These are phyloP conservation scores for Misgurnus anguillicaudatus DNA, from an alignment of 2,113 vertebrate genomes.

Conservation along the genomic window DNA sequence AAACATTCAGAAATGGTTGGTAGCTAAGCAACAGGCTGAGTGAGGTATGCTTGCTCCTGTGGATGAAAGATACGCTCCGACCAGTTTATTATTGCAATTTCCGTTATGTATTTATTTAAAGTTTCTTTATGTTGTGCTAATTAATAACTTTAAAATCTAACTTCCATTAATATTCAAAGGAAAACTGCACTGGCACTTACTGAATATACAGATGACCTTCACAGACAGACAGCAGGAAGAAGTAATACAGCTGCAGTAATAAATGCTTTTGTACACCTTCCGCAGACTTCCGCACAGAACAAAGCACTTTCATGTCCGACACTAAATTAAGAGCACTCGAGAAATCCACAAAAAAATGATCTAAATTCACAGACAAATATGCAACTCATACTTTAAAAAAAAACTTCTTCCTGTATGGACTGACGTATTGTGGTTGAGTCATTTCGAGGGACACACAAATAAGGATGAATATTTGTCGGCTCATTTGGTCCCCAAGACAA, in stretches of 20 bases:
- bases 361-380: neutral
- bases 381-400: neutral
- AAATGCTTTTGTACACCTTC: slow-evolving; percentile 13
- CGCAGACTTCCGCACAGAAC: neutral
- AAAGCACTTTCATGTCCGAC: slow-evolving; percentile 32
- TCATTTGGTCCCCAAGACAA: too few species aligned
- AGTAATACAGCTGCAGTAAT: neutral
- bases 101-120: neutral
- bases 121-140: neutral
- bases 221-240: neutral
- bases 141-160: neutral
- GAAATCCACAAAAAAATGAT: neutral
- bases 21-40: slow-evolving; percentile 52
- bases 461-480: too few species aligned
- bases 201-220: slow-evolving; percentile 4
- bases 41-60: slow-evolving; percentile 18
- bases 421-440: neutral
- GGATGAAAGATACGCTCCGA: neutral
- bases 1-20: slow-evolving; percentile 44
- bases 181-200: too few species aligned
- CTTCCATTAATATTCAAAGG: too few species aligned
- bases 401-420: neutral
- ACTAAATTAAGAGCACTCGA: slow-evolving; percentile 24
- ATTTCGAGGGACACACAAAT: neutral
- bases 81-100: neutral